Base-by-base conservation (phyloP, 1,140 invertebrate species). In the Drosophila malerkotliana region DNA sequence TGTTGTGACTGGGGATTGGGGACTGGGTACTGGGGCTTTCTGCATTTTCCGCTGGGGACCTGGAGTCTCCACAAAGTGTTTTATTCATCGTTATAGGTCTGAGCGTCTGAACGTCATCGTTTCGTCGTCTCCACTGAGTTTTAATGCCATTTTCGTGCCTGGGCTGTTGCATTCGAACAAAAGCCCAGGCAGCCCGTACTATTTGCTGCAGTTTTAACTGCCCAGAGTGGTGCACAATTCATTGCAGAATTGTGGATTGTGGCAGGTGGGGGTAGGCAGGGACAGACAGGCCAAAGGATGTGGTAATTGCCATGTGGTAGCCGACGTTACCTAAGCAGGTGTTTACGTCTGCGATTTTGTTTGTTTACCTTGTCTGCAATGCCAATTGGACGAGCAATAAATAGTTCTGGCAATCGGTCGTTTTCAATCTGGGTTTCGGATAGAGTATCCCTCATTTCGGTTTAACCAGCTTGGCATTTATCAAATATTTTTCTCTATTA, bases 111-210 rank as follows among this genome's bases (percentile, higher is more conserved):
- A 18, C 18, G 18, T 26, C 26, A 26, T 26, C 26, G 26, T 26
- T 26, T 26, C 26, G 26, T 7, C 26, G 26, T 56, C 75, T 57
- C 48, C 49, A 62, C 15, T 61, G 72, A 67, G 74, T 87, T 87
- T 53, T 85, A 85, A 85, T 87, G 81, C 81, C 82, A 85, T 81
- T 81, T 85, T 87, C 81, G 82, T 85, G 81, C 64, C 82, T 47
- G 41, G 52, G 69, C 79, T 69, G 58, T 76, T 61, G 47, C 57
- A 59, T 57, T 74, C 41, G 34, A 62, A 63, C 61, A 78, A 73
- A 59, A 48, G 28, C 39, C 47, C 48, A 15, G 34, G 54, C 39
- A n/a, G 4, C 26, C 0, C 12, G 39, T 41, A 41, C 0, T 41
- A 6, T 41, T 32, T 32, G 9, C 39, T 41, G 14, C 14, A 41